Evolutionary conservation across 2,797 vertebrate species (phyloP).

Genomic region (Fistularia tabacaria): DNA sequence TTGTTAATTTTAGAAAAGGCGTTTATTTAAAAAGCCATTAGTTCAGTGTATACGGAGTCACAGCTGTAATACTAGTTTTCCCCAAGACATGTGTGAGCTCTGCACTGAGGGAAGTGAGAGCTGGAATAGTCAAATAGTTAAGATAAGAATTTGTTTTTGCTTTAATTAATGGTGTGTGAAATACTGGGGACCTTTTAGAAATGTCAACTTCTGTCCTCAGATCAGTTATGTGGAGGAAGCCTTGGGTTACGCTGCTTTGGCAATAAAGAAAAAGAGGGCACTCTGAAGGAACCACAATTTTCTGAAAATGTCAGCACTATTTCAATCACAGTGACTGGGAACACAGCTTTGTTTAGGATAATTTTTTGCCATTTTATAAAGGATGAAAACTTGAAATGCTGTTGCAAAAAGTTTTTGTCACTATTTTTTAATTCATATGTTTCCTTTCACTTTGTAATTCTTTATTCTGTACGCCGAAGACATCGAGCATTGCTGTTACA

Average conservation of each 20-base stretch:
- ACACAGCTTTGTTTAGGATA: slow-evolving; percentile 15
- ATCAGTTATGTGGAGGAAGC: slow-evolving; percentile 47
- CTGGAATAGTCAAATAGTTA: slow-evolving; percentile 24
- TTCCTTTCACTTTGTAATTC: slow-evolving; percentile 10
- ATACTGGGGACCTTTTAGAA: slow-evolving; percentile 58
- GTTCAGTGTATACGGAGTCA: slow-evolving; percentile 34
- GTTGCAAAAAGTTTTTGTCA: background rate
- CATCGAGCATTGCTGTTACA: too few relatives aligned
- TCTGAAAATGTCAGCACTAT: slow-evolving; percentile 47
- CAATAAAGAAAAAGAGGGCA: slow-evolving; percentile 37
- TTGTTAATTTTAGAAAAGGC: slow-evolving; percentile 32
- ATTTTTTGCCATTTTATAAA: slow-evolving; percentile 5
- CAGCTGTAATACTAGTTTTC: slow-evolving; percentile 17
- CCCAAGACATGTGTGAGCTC: background rate
- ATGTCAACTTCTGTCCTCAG: slow-evolving; percentile 64
- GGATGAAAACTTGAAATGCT: slow-evolving; percentile 1
- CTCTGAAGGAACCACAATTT: slow-evolving; percentile 23
- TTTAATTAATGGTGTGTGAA: slow-evolving; percentile 62
- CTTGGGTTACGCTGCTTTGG: slow-evolving; percentile 41
- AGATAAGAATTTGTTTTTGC: slow-evolving; percentile 48
- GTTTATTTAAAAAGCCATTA: slow-evolving; percentile 37
- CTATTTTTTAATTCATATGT: slow-evolving; percentile 2
- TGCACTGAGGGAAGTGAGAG: slow-evolving; percentile 6
- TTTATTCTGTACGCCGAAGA: too few relatives aligned
- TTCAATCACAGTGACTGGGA: slow-evolving; percentile 32